Conservation (phyloP, 2,797 vertebrate genomes). For the Chromobotia macracanthus region DNA sequence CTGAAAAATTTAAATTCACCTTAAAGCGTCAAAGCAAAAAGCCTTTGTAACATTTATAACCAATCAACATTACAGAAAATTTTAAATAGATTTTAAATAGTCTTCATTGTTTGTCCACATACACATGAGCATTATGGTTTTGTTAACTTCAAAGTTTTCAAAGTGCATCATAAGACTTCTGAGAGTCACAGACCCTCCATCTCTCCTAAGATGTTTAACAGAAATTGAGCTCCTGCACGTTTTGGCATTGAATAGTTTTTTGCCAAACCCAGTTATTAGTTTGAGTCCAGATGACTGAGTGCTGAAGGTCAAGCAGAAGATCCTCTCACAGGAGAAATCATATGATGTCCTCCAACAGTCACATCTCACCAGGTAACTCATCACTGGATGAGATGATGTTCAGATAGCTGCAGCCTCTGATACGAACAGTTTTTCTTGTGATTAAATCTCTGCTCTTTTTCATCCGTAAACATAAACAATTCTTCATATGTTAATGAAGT, state of each 20-base stretch:
- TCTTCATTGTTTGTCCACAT: too few relatives aligned
- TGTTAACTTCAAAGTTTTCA: too few relatives aligned
- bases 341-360: constrained; percentile 70
- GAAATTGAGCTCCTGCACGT: constrained; percentile 59
- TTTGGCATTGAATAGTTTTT: constrained; percentile 71
- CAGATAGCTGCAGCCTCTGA: constrained; percentile 74
- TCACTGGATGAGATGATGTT: constrained; percentile 69
- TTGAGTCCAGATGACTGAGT: constrained; percentile 75
- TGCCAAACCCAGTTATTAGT: constrained; percentile 70
- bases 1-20: too few relatives aligned
- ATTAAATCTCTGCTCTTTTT: constrained; percentile 71
- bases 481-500: constrained; percentile 62
- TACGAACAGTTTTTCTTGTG: constrained; percentile 85
- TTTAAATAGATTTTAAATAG: too few relatives aligned
- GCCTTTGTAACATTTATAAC: too few relatives aligned
- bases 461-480: constrained; percentile 65
- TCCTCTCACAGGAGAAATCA: constrained; percentile 54
- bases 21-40: too few relatives aligned
- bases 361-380: constrained; percentile 73
- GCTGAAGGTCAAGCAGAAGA: constrained; percentile 79
- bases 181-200: too few relatives aligned
- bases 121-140: too few relatives aligned
- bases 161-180: too few relatives aligned
- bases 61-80: too few relatives aligned
- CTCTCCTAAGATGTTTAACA: not conserved